Base-by-base conservation (phyloP, 1,140 invertebrate species). In the Planococcus citri region DNA sequence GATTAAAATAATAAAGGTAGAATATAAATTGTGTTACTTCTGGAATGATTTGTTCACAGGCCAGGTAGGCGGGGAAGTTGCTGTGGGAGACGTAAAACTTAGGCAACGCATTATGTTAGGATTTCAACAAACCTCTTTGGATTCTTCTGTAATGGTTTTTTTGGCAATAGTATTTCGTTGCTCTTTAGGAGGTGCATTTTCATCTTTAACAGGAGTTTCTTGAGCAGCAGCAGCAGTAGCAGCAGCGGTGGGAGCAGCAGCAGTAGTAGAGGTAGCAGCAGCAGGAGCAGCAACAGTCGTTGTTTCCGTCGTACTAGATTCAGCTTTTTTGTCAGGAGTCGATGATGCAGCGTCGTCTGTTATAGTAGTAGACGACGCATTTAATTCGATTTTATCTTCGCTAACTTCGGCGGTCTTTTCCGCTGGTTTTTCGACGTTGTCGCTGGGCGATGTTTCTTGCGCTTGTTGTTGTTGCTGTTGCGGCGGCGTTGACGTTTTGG, bases 151-250 rank as follows among this genome's bases (percentile, higher is more conserved):
- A 71, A 72, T 74, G 1, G 22, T 72, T 68, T 76, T 77, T 51
- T 27, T 76, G 60, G 77, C 76, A 72, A 77, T 77, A 29, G 78
- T 76, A 71, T 76, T 76, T 58, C 79, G 77, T 51, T 78, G 77
- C 72, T 79, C 76, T 71, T 78, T 68, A 20, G 51, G 72, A 24
- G 37, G 74, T 70, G 2, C 2, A 20, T 51, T 51, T 51, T 51
- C 41, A 17, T 51, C 41, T 9, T 51, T 51, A 51, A 51, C 41
- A 20, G 6, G 41, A 9, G 2, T 51, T 51, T 51, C 41, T 51
- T 51, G 6, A 17, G n/a, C 17, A 14, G 17, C n/a, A n/a, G n/a
- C n/a, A n/a, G n/a, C n/a, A n/a, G n/a, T n/a, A n/a, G n/a, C n/a
- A n/a, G n/a, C n/a, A n/a, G n/a, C n/a, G n/a, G n/a, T n/a, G n/a